These are phyloP conservation scores for Ciona savignyi DNA, from an alignment of 23 tunicate genomes.

Conservation along the genomic window DNA sequence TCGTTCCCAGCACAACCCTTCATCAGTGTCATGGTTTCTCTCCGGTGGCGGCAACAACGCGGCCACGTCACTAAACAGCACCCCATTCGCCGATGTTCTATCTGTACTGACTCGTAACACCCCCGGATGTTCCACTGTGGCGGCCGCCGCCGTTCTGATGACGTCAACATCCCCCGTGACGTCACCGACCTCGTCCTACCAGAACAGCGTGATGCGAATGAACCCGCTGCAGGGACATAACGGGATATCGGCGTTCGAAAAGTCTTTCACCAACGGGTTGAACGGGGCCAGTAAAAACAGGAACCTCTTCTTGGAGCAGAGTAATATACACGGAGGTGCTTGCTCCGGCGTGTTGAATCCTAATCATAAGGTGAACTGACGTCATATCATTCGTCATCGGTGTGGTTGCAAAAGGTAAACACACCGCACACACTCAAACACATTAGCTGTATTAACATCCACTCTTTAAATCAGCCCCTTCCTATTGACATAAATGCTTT, in stretches of 20 bases:
- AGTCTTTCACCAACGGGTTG: slow-evolving; percentile 19
- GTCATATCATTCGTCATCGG: too few relatives aligned
- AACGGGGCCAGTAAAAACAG: not conserved
- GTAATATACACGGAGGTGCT: not conserved
- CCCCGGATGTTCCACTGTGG: slow-evolving; percentile 67
- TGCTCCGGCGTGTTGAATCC: not conserved
- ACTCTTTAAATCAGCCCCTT: too few relatives aligned
- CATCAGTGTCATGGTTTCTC: slow-evolving; percentile 75
- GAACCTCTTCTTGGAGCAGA: slow-evolving; percentile 6
- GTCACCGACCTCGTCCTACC: slow-evolving; percentile 16
- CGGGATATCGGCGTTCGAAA: slow-evolving; percentile 15
- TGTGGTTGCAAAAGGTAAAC: too few relatives aligned
- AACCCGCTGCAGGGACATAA: slow-evolving; percentile 15
- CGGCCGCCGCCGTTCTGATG: slow-evolving; percentile 74
- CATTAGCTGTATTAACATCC: too few relatives aligned
- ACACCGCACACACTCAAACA: too few relatives aligned
- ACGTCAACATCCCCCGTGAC: slow-evolving; percentile 35
- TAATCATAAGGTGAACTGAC: not conserved
- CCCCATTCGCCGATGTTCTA: slow-evolving; percentile 85
- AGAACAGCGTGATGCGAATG: slow-evolving; percentile 12
- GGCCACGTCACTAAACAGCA: slow-evolving; percentile 46
- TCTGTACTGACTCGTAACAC: slow-evolving; percentile 83
- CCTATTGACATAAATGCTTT: too few relatives aligned
- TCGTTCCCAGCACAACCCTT: slow-evolving; percentile 24
- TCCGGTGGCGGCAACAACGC: slow-evolving; percentile 44